phyloP scores from a whole-genome alignment of 2,888 invertebrate genomes.

The Dione vanillae region DNA sequence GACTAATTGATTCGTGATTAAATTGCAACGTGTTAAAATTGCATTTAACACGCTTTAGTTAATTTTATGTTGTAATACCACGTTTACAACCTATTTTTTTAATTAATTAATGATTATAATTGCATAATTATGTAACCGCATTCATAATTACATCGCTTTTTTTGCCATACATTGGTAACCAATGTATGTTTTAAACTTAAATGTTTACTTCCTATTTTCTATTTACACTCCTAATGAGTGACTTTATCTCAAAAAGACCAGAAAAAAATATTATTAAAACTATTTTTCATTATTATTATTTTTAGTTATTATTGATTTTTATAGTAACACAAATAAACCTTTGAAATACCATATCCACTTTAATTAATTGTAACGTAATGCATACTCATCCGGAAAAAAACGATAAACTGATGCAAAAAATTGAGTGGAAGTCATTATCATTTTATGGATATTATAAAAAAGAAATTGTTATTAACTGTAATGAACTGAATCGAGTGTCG shows the following conservation, averaged over 20 bases:
- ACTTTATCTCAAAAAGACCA: too few relatives aligned
- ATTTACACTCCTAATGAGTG: too few relatives aligned
- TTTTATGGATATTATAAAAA: constrained; percentile 39
- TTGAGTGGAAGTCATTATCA: constrained; percentile 32
- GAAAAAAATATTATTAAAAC: too few relatives aligned
- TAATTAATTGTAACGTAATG: constrained; percentile 21
- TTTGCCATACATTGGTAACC: too few relatives aligned
- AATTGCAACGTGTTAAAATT: constrained; percentile 35
- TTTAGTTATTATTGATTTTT: constrained; percentile 2
- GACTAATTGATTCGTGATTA: constrained; percentile 44
- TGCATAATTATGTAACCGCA: background rate
- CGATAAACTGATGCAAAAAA: constrained; percentile 35
- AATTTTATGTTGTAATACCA: constrained; percentile 25
- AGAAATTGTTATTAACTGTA: constrained; percentile 42
- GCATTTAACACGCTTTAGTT: constrained; percentile 32
- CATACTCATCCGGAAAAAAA: constrained; percentile 23
- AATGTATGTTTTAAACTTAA: too few relatives aligned
- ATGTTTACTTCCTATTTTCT: too few relatives aligned
- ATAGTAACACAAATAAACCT: constrained; percentile 2
- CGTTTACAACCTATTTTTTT: constrained; percentile 15
- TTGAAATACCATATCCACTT: constrained; percentile 15
- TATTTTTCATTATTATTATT: background rate
- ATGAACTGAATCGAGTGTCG: constrained; percentile 42
- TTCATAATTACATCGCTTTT: background rate
- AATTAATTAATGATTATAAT: constrained; percentile 2